A percentile compares a stretch with the other conserved stretches of the same genome.
phyloP scores from a whole-genome alignment of 2,888 invertebrate species.

The Sicus ferrugineus region DNA sequence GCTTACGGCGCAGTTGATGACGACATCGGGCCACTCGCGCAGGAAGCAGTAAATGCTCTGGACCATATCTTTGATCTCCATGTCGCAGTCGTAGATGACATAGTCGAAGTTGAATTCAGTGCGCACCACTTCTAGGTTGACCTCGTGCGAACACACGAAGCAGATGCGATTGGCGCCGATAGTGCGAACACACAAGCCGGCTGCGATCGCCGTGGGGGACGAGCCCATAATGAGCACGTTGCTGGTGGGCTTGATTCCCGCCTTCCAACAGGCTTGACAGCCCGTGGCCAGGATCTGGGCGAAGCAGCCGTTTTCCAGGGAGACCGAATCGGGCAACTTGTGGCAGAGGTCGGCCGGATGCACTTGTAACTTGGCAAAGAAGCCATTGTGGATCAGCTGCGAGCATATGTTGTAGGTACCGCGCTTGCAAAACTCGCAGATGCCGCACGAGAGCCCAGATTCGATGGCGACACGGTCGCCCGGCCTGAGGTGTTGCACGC shows the following conservation, averaged over 20 bases:
- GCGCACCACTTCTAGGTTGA: conserved; percentile 43
- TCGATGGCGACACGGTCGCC: conserved; percentile 94
- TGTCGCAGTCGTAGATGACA: conserved; percentile 42
- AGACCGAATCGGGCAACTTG: conserved; percentile 47
- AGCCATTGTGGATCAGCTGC: conserved; percentile 52
- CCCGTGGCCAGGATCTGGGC: conserved; percentile 53
- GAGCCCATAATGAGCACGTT: conserved; percentile 56
- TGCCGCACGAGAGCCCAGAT: conserved; percentile 87
- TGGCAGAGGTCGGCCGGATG: conserved; percentile 59
- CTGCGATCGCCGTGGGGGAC: conserved; percentile 51
- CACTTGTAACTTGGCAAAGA: conserved; percentile 50
- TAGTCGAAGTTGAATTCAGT: conserved; percentile 47
- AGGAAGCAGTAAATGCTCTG: conserved; percentile 46
- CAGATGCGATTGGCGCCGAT: conserved; percentile 53
- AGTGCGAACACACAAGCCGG: conserved; percentile 52
- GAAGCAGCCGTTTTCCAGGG: conserved; percentile 52
- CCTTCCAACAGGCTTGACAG: conserved; percentile 55
- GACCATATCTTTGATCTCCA: conserved; percentile 44
- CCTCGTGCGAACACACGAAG: conserved; percentile 46
- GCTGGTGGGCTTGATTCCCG: conserved; percentile 49
- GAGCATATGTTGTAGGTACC: conserved; percentile 57
- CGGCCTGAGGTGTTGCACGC: conserved; percentile 72
- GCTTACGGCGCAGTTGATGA: conserved; percentile 54
- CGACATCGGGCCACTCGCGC: conserved; percentile 51
- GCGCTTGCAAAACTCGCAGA: conserved; percentile 80